Conservation (phyloP, 2,888 invertebrate genomes). For the Rapana venosa region DNA sequence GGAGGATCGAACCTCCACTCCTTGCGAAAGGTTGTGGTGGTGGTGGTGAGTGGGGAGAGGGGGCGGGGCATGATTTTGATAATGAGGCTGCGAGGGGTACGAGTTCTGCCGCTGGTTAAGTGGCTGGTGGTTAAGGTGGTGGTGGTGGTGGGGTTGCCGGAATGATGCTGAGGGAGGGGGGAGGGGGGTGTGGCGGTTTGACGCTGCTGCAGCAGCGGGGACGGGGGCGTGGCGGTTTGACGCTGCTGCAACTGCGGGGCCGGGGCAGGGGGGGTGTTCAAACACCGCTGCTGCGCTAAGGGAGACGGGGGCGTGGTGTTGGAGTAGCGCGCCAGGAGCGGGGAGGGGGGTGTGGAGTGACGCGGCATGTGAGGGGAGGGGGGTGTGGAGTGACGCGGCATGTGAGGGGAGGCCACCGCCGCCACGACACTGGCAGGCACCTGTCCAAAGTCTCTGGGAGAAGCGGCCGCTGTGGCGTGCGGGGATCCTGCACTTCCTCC, state of each 20-base stretch:
- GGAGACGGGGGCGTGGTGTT: background rate
- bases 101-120: background rate
- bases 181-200: constrained; percentile 25
- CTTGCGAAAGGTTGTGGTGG: background rate
- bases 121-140: constrained; percentile 24
- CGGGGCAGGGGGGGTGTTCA: background rate
- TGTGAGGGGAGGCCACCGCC: background rate
- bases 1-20: background rate
- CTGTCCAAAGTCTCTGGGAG: constrained; percentile 39
- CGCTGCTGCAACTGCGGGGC: background rate
- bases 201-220: background rate
- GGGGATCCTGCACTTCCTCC: background rate
- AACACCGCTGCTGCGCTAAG: background rate
- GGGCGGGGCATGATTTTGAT: constrained; percentile 22
- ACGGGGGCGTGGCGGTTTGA: constrained; percentile 11
- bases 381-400: background rate
- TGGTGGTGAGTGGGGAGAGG: constrained; percentile 8
- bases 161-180: constrained; percentile 26
- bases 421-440: constrained; percentile 14
- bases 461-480: background rate
- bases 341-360: background rate
- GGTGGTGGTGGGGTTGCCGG: constrained; percentile 36
- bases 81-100: constrained; percentile 35
- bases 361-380: background rate
- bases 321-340: background rate